phyloP scores from a whole-genome alignment of 2,113 vertebrate genomes.

The Anseranas semipalmata region DNA sequence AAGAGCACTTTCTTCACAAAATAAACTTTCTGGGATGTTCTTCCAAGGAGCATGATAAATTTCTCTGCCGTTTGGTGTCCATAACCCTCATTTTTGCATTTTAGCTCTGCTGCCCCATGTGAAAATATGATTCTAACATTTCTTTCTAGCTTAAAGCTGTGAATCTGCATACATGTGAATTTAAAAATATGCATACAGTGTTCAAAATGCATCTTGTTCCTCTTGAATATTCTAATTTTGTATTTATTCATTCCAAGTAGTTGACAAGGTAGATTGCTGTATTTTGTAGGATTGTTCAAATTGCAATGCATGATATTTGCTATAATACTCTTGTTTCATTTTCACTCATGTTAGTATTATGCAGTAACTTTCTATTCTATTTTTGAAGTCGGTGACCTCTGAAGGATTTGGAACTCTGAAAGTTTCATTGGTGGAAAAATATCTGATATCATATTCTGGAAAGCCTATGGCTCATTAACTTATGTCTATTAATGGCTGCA shows the following conservation, averaged over 20 bases:
- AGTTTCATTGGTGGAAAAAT: slow-evolving; percentile 59
- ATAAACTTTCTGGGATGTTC: not conserved
- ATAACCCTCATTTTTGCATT: not conserved
- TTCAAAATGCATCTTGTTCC: not conserved
- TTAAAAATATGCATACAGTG: not conserved
- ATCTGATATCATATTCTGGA: slow-evolving; percentile 55
- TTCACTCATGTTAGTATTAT: not conserved
- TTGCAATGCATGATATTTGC: not conserved
- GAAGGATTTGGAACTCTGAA: slow-evolving; percentile 61
- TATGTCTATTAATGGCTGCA: slow-evolving; percentile 58
- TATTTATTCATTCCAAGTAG: not conserved
- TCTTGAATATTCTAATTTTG: not conserved
- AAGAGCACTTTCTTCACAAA: not conserved
- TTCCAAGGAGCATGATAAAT: not conserved
- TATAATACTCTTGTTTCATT: not conserved
- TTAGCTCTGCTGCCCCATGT: not conserved
- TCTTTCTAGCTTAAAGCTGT: not conserved
- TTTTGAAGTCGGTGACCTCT: slow-evolving; percentile 68
- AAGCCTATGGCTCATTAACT: slow-evolving; percentile 62
- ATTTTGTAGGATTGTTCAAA: not conserved
- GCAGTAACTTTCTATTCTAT: slow-evolving; percentile 40
- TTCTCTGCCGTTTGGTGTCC: not conserved
- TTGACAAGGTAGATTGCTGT: not conserved
- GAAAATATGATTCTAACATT: not conserved
- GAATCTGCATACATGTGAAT: not conserved